phyloP scores from a whole-genome alignment of 2,797 vertebrate species.

The Clamator glandarius region DNA sequence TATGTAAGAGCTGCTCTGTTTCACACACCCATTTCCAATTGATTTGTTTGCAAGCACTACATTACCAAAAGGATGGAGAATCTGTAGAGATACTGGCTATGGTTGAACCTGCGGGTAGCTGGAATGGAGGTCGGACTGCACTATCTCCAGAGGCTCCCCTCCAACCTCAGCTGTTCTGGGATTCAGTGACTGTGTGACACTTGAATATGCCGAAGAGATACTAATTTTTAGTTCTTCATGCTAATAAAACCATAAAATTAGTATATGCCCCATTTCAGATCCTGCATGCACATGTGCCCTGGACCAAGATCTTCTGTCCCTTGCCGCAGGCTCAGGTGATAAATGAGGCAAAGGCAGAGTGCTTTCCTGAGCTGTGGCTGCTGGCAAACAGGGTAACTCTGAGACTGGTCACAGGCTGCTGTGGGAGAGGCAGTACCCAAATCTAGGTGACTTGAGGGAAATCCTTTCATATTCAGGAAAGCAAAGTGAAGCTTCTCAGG shows the following conservation, averaged over 20 bases:
- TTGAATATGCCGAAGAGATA: neutral
- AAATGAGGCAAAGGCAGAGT: neutral
- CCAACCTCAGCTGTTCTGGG: neutral
- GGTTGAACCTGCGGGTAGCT: neutral
- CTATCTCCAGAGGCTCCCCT: neutral
- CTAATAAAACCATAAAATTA: neutral
- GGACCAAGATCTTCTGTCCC: neutral
- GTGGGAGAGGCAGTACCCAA: neutral
- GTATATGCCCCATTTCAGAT: neutral
- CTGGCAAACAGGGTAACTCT: neutral
- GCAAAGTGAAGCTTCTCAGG: neutral
- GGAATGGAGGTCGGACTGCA: neutral
- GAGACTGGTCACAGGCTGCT: neutral
- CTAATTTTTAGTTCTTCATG: neutral
- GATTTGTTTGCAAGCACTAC: neutral
- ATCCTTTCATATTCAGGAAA: neutral
- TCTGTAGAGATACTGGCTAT: neutral
- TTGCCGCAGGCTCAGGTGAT: neutral
- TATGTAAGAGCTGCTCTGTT: neutral
- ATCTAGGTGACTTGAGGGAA: neutral
- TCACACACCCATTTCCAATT: neutral
- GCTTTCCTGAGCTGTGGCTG: neutral
- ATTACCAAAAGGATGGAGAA: neutral
- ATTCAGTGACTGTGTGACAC: accelerated
- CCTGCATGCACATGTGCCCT: neutral